Conservation (phyloP, 2,888 invertebrate genomes). For the Drosophila meridiana region DNA sequence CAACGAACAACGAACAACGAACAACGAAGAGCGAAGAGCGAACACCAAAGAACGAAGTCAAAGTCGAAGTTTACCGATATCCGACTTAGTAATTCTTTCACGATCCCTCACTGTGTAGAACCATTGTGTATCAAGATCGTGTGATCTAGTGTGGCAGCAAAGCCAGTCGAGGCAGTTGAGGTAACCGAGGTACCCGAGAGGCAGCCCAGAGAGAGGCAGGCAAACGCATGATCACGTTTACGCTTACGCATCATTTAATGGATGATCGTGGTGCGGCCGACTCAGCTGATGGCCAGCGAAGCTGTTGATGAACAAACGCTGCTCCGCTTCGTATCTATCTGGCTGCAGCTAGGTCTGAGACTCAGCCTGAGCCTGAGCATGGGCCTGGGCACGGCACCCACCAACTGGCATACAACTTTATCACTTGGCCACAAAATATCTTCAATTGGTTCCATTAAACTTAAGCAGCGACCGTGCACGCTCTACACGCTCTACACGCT, state of each 20-base stretch:
- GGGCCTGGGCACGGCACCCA: constrained; percentile 43
- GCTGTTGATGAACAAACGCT: constrained; percentile 65
- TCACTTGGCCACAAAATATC: constrained; percentile 82
- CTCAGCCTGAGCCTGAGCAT: background rate
- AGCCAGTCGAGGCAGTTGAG: constrained; percentile 1
- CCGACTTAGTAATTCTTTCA: constrained; percentile 32
- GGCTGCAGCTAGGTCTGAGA: constrained; percentile 6
- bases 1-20: background rate
- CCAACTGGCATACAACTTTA: constrained; percentile 81
- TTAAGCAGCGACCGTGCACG: constrained; percentile 69
- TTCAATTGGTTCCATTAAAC: constrained; percentile 83
- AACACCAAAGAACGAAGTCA: constrained; percentile 1
- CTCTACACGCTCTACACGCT: constrained; percentile 56
- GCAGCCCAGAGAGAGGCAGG: background rate
- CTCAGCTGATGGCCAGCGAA: constrained; percentile 30
- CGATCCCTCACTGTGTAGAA: constrained; percentile 26
- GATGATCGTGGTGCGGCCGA: constrained; percentile 58
- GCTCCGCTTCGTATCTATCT: constrained; percentile 38
- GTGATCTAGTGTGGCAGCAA: constrained; percentile 51
- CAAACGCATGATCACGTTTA: constrained; percentile 74
- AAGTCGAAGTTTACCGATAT: constrained; percentile 12
- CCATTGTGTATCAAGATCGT: constrained; percentile 68
- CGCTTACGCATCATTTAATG: constrained; percentile 76
- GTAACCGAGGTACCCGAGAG: background rate
- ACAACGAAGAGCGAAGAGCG: background rate